These are phyloP conservation scores for Biston stratarius DNA, from an alignment of 2,888 invertebrate genomes.

Conservation along the genomic window DNA sequence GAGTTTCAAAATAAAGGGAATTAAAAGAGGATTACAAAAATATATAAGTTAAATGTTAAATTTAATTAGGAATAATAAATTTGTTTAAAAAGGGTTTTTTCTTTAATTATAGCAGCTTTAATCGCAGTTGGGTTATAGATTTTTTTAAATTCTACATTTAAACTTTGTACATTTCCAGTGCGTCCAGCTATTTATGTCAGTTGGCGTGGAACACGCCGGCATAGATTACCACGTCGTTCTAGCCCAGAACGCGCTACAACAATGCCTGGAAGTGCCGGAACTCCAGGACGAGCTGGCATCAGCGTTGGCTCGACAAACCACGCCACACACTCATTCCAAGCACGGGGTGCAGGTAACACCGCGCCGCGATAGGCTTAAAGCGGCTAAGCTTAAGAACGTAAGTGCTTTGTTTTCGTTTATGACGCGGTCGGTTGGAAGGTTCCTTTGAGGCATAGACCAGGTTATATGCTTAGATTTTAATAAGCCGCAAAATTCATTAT, in stretches of 20 bases:
- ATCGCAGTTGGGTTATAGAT: no score
- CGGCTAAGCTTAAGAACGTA: conserved; percentile 81
- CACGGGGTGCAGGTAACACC: conserved; percentile 92
- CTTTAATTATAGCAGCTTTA: no score
- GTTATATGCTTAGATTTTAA: no score
- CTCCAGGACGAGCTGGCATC: conserved; percentile 97
- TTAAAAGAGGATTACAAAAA: no score
- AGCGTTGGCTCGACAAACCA: conserved; percentile 96
- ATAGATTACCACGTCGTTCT: conserved; percentile 99
- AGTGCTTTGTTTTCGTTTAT: conserved; percentile 53
- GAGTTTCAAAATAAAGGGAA: no score
- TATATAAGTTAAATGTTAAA: no score
- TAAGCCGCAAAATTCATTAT: no score
- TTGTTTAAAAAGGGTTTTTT: no score
- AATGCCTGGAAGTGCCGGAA: conserved; percentile 93
- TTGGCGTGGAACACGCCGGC: conserved; percentile 97
- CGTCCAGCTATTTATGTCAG: conserved; percentile 98
- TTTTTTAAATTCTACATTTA: no score
- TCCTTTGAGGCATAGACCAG: conserved; percentile 24
- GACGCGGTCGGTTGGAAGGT: conserved; percentile 14
- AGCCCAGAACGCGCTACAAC: conserved; percentile 97
- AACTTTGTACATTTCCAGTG: conserved; percentile 89
- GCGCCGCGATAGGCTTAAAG: conserved; percentile 54
- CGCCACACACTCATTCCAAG: conserved; percentile 93
- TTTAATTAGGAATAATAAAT: no score